phyloP scores from a whole-genome alignment of 1,140 invertebrate genomes.

The Campoletis sonorensis region DNA sequence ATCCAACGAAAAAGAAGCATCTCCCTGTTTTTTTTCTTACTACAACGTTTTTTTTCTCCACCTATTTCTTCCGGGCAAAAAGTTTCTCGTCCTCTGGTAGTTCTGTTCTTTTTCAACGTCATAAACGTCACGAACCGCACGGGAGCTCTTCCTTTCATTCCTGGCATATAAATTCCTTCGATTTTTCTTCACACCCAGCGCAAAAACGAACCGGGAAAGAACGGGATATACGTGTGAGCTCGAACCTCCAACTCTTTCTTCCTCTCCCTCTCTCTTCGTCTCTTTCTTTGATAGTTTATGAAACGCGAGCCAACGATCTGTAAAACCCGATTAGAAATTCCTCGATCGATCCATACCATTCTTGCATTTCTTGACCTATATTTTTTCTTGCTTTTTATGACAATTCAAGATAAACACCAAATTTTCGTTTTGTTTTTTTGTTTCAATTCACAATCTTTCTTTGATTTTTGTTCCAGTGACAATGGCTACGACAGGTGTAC shows the following conservation, averaged over 20 bases:
- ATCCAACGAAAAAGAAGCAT: not conserved
- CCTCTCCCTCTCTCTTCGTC: too few relatives aligned
- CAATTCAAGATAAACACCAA: slow-evolving; percentile 39
- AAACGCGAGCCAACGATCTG: slow-evolving; percentile 53
- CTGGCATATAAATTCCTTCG: slow-evolving; percentile 48
- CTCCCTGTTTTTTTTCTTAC: not conserved
- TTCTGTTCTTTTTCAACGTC: slow-evolving; percentile 17
- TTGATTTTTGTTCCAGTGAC: slow-evolving; percentile 73
- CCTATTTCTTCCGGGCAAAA: slow-evolving; percentile 1
- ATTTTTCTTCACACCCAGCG: slow-evolving; percentile 43
- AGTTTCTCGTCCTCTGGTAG: slow-evolving; percentile 33
- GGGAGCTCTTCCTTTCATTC: slow-evolving; percentile 12
- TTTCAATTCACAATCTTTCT: not conserved
- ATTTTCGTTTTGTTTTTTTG: slow-evolving; percentile 36
- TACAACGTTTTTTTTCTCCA: not conserved
- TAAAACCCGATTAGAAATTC: slow-evolving; percentile 69
- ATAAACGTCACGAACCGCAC: slow-evolving; percentile 2
- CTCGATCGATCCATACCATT: slow-evolving; percentile 2
- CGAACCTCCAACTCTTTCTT: slow-evolving; percentile 48
- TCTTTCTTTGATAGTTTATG: not conserved
- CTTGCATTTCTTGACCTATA: not conserved
- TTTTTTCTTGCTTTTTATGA: not conserved
- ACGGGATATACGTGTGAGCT: slow-evolving; percentile 19
- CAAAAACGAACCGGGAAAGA: slow-evolving; percentile 24
- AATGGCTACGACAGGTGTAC: slow-evolving; percentile 81